A percentile compares a stretch with the other conserved stretches of the same genome.
Evolutionary conservation across 2,888 invertebrate genomes (phyloP).

Genomic region (Clistopyga incitator): DNA sequence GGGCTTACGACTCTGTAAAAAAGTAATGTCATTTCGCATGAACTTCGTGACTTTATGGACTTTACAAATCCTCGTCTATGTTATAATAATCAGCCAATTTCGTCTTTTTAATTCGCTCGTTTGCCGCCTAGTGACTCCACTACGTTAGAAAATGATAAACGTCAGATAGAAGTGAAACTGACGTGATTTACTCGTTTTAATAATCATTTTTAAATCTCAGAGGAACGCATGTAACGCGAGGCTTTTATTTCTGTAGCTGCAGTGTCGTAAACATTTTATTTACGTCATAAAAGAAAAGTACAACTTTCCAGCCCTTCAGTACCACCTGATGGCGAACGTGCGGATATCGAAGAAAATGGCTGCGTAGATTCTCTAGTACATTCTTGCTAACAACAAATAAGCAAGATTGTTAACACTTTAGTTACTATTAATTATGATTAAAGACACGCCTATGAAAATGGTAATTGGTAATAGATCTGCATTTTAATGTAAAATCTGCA

Average conservation of each 20-base stretch:
- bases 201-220: background rate
- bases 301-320: background rate
- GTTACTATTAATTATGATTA: background rate
- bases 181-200: background rate
- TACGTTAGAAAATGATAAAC: background rate
- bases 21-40: background rate
- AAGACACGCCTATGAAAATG: background rate
- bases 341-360: background rate
- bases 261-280: slow-evolving; percentile 6
- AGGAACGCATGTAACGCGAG: background rate
- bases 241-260: background rate
- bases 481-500: background rate
- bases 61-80: background rate
- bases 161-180: background rate
- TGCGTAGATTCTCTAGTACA: background rate
- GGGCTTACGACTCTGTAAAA: background rate
- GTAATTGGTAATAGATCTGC: too few species aligned
- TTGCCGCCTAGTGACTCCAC: background rate
- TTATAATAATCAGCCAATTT: background rate
- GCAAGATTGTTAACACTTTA: background rate
- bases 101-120: background rate
- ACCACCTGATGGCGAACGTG: background rate
- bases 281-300: background rate
- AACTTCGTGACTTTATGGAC: background rate
- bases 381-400: background rate